Base-by-base conservation (phyloP, 2,113 vertebrate genomes). In the Neopipo cinnamomea region DNA sequence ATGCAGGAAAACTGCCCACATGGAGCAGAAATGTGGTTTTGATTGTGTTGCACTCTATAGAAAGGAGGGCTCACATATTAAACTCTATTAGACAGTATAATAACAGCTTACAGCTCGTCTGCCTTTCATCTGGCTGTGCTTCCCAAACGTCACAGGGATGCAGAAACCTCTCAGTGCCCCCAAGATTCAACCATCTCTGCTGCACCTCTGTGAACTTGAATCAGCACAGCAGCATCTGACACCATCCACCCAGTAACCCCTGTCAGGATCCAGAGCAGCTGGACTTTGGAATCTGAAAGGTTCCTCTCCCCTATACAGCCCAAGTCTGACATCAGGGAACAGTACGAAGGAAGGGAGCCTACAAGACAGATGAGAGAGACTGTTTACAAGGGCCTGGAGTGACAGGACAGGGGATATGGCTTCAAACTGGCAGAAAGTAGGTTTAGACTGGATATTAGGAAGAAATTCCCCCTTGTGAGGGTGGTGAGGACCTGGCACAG, bases 21-120 rank as follows among this genome's bases (percentile, higher is more conserved):
- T 17, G 94, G 91, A 90, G 91, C 72, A 92, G 83, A 91, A 96
- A 97, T 96, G 94, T 97, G 97, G 94, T 95, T 97, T 97, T 95
- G 93, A 97, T 97, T 96, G 96, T 86, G 68, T 58, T 88, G 87
- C 78, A 16, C 91, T 96, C 82, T 77, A 55, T 63, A 95, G 96
- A 95, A 95, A 91, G 93, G 92, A 85, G 83, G 61, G 88, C 93
- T 86, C 68, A 52, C 94, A n/a, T 95, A 94, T 93, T 81, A 86
- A 96, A 95, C 91, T 95, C 82, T 79, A 81, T 95, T 86, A 96
- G 90, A 92, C 91, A 89, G 67, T 92, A 93, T 89, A 93, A 94
- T 94, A 95, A 91, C 93, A 96, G 95, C 95, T 94, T 93, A 18
- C 92, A 82, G 91, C 88, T 87, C 83, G 75, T 81, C 95, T 96